Conservation (phyloP, 92 coral and sea anemone species). For the Parazoanthus atlanticus region DNA sequence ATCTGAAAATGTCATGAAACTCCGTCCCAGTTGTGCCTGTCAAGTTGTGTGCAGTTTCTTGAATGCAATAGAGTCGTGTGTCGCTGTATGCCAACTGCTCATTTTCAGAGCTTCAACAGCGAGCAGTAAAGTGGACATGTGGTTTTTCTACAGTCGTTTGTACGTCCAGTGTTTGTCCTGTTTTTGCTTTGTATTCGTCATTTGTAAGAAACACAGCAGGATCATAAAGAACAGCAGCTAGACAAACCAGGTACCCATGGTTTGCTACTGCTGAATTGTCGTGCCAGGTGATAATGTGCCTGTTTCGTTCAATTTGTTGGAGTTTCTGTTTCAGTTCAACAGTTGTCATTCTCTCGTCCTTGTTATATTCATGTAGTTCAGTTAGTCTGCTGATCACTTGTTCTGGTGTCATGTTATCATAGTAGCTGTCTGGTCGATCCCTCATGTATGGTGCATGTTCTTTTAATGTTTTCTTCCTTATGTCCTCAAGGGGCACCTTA, state of each 20-base stretch:
- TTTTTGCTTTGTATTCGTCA: slow-evolving; percentile 27
- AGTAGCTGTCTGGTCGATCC: slow-evolving; percentile 14
- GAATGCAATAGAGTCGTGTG: background rate
- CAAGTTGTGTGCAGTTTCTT: background rate
- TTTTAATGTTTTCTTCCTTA: slow-evolving; percentile 21
- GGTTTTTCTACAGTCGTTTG: slow-evolving; percentile 29
- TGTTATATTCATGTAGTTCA: slow-evolving; percentile 33
- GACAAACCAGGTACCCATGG: slow-evolving; percentile 42
- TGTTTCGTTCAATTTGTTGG: slow-evolving; percentile 9
- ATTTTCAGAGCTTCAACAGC: slow-evolving; percentile 19
- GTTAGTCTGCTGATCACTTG: slow-evolving; percentile 14
- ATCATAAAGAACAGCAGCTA: slow-evolving; percentile 28
- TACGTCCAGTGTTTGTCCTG: slow-evolving; percentile 18
- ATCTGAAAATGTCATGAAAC: background rate
- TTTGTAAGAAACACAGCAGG: slow-evolving; percentile 37
- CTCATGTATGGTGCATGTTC: slow-evolving; percentile 31
- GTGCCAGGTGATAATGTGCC: slow-evolving; percentile 38
- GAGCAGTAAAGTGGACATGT: slow-evolving; percentile 24
- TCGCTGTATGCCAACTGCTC: slow-evolving; percentile 31
- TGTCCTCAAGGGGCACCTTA: slow-evolving; percentile 36
- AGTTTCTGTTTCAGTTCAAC: slow-evolving; percentile 21
- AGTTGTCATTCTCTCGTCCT: slow-evolving; percentile 5
- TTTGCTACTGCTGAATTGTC: slow-evolving; percentile 47
- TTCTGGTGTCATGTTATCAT: background rate
- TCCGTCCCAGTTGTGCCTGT: background rate